Percentiles rank a stretch among this genome's conserved stretches.
Evolutionary conservation across 2,888 invertebrate species (phyloP).

Genomic region (Toxonevra muliebris): DNA sequence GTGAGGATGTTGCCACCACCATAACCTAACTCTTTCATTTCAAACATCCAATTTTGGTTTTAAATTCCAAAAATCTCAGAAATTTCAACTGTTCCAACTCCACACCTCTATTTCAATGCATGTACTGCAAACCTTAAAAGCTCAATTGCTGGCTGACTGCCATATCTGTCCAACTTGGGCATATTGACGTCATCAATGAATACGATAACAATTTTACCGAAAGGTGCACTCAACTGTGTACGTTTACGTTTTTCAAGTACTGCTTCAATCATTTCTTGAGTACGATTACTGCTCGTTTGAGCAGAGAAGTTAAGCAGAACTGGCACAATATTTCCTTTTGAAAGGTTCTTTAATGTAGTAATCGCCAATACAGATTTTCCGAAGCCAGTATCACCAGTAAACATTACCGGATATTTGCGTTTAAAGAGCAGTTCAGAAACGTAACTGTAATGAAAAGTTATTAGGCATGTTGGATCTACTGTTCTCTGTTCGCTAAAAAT

Average conservation of each 20-base stretch:
- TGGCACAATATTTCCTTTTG: conserved; percentile 74
- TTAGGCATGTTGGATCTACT: too few species aligned
- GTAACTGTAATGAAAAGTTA: conserved; percentile 45
- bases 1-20: too few species aligned
- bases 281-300: conserved; percentile 85
- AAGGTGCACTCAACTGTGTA: conserved; percentile 81
- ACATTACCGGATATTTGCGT: conserved; percentile 80
- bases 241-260: conserved; percentile 85
- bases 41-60: too few species aligned
- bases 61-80: too few species aligned
- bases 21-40: too few species aligned
- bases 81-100: too few species aligned
- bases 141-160: conserved; percentile 92
- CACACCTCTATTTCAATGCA: too few species aligned
- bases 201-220: conserved; percentile 82
- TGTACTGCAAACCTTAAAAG: conserved; percentile 72
- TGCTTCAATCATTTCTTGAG: conserved; percentile 83
- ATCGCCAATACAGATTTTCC: conserved; percentile 90
- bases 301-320: conserved; percentile 89
- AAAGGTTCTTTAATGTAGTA: conserved; percentile 74
- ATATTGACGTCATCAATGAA: conserved; percentile 94
- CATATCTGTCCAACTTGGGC: conserved; percentile 87
- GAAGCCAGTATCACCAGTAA: conserved; percentile 91
- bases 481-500: neutral
- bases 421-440: conserved; percentile 73